Evolutionary conservation across 2,888 invertebrate genomes (phyloP), one percentile per base, ranked within the genome.

Genomic region (Epirrhoe tristata): DNA sequence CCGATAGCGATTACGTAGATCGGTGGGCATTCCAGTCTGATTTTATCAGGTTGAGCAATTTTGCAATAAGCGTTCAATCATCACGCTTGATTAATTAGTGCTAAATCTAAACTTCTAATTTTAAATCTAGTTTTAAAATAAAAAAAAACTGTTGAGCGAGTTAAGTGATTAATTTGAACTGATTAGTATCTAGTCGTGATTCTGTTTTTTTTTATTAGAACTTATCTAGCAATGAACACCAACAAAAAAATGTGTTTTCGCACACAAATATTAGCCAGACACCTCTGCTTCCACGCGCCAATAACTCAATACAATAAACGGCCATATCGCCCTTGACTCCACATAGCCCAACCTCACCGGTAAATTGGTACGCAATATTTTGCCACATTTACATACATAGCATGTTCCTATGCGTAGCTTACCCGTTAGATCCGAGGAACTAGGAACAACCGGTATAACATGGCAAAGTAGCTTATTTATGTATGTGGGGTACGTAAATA

Each of bases 231-330:
- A 16, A 46, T 46, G 16, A 48, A 48, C 48, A 7, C 12, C 16
- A 16, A 31, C 43, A 56, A 63, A 57, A 14, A 5, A 56, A 14
- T 12, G 24, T 64, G 24, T 64, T 57, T 43, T 48, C 7, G 16
- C 16, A 60, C 36, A 12, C 34, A 58, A 68, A 56, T 50, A 58
- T 62, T 34, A 52, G 39, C 46, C 36, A 58, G 52, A 43, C 55
- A 57, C 58, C n/a, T 48, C 48, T 6, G 52, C 39, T 62, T 58
- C 51, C 36, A 63, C 55, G 69, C 68, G 67, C 65, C 68, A 71
- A 71, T 66, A 73, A 73, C 69, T 66, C 60, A 68, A 70, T 72
- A 74, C 75, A 71, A 76, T 70, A 73, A 57, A 65, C 62, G 69
- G 60, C 72, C 68, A 16, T 51, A 60, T 39, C 64, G 64, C 62